A percentile compares a stretch with the other conserved stretches of the same genome.
phyloP scores from a whole-genome alignment of 2,888 invertebrate genomes.

The Polylopha cassiicola region DNA sequence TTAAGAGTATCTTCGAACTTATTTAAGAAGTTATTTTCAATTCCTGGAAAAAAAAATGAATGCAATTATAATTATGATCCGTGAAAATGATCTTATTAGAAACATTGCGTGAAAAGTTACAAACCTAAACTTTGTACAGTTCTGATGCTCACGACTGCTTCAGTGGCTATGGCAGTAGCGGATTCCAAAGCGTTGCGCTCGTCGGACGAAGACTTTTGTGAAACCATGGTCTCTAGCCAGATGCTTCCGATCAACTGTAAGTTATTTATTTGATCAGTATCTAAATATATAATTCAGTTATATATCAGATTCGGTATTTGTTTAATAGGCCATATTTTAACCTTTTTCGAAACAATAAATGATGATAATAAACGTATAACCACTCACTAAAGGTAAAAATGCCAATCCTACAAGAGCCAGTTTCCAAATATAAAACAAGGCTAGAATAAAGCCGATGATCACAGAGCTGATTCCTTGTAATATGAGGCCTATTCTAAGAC shows the following conservation, averaged over 20 bases:
- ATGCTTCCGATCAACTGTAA: conserved; percentile 48
- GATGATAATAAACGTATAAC: too few species aligned
- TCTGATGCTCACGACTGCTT: conserved; percentile 72
- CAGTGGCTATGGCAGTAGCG: conserved; percentile 70
- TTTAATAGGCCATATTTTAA: too few species aligned
- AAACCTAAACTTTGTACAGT: conserved; percentile 70
- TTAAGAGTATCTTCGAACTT: conserved; percentile 57
- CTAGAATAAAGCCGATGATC: conserved; percentile 54
- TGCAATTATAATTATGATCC: too few species aligned
- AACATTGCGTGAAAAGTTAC: background rate
- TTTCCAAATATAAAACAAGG: conserved; percentile 63
- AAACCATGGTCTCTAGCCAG: conserved; percentile 60
- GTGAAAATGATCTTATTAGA: background rate
- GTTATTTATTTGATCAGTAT: background rate
- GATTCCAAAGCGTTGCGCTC: conserved; percentile 68
- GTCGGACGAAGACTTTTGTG: conserved; percentile 55
- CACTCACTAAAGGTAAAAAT: conserved; percentile 61
- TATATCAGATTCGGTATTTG: too few species aligned
- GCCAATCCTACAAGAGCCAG: conserved; percentile 64
- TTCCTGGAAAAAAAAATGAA: conserved; percentile 15
- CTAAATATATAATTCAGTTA: too few species aligned
- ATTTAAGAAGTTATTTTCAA: conserved; percentile 58
- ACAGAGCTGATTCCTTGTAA: conserved; percentile 65
- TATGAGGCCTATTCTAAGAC: conserved; percentile 61
- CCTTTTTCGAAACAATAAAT: too few species aligned